A percentile compares a stretch with the other conserved stretches of the same genome.
Evolutionary conservation across 2,888 invertebrate genomes (phyloP).

Genomic region (Tetranychus truncatus): DNA sequence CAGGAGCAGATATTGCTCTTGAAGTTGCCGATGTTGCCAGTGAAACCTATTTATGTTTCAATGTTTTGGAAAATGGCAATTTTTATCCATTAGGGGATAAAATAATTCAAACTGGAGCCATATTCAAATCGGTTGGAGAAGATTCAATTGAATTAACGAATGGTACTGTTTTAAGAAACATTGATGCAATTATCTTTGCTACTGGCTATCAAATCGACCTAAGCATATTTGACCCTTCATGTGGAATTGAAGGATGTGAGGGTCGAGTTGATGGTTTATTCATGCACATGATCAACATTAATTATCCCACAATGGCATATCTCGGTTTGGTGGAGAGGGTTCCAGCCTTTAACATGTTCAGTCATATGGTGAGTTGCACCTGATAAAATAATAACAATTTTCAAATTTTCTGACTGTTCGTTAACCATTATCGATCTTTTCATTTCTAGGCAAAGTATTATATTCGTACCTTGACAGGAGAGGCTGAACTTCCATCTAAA

Average conservation of each 20-base stretch:
- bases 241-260: constrained; percentile 21
- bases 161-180: constrained; percentile 17
- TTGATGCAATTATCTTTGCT: constrained; percentile 25
- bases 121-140: background rate
- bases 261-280: constrained; percentile 34
- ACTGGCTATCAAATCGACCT: constrained; percentile 26
- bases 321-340: constrained; percentile 43
- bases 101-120: background rate
- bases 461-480: no score
- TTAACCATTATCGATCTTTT: no score
- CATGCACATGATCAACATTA: constrained; percentile 54
- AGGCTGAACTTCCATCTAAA: no score
- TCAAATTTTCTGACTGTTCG: no score
- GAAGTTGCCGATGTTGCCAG: constrained; percentile 41
- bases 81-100: no score
- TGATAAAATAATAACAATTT: no score
- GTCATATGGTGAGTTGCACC: no score
- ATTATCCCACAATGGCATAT: constrained; percentile 58
- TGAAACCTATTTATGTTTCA: constrained; percentile 28
- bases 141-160: constrained; percentile 23
- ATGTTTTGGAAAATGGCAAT: no score
- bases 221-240: constrained; percentile 23
- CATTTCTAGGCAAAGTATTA: no score
- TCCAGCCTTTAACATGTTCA: no score
- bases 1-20: constrained; percentile 54